phyloP scores from a whole-genome alignment of 37 sponge, comb jelly and placozoan genomes.

The Ephydatia muelleri region DNA sequence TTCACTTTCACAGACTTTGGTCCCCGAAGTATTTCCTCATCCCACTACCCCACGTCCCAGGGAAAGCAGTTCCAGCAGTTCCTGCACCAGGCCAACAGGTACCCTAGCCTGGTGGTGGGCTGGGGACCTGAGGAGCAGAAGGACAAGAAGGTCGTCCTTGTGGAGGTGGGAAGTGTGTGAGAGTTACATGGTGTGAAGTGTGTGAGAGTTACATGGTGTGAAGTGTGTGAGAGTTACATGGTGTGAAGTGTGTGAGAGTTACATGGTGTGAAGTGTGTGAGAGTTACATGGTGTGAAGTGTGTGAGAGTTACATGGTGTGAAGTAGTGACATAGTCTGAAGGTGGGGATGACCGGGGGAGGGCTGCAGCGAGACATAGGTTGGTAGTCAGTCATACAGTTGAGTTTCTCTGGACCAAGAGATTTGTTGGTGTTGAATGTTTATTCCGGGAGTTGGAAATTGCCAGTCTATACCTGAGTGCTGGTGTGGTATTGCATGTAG shows the following conservation, averaged over 20 bases:
- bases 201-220: background rate
- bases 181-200: background rate
- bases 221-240: background rate
- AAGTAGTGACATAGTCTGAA: too few relatives aligned
- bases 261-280: too few relatives aligned
- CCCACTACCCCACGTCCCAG: slow-evolving; percentile 62
- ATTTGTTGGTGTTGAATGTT: too few relatives aligned
- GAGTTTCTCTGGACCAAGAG: too few relatives aligned
- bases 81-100: slow-evolving; percentile 59
- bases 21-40: slow-evolving; percentile 8
- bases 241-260: background rate
- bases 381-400: too few relatives aligned
- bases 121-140: slow-evolving; percentile 4
- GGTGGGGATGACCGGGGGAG: too few relatives aligned
- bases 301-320: background rate
- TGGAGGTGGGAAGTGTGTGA: slow-evolving; percentile 45
- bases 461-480: too few relatives aligned
- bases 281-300: background rate
- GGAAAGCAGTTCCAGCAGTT: slow-evolving; percentile 65
- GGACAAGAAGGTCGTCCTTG: slow-evolving; percentile 55
- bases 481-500: too few relatives aligned
- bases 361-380: too few relatives aligned
- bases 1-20: background rate
- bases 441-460: too few relatives aligned
- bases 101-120: slow-evolving; percentile 49